Percentiles rank a stretch among this genome's conserved stretches.
phyloP scores from a whole-genome alignment of 1,140 invertebrate species.

The Diprion similis region DNA sequence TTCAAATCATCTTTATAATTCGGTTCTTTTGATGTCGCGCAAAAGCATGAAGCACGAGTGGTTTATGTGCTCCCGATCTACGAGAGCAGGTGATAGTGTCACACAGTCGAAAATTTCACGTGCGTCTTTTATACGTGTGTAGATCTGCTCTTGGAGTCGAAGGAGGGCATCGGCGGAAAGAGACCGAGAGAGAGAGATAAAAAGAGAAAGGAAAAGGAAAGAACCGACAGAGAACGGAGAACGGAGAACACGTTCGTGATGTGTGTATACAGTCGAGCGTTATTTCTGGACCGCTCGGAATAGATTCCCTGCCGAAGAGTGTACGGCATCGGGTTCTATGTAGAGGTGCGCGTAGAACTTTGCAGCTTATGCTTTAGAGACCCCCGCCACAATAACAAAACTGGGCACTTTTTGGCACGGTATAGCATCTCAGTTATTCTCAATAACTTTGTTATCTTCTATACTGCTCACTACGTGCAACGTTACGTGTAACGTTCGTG shows the following conservation, averaged over 20 bases:
- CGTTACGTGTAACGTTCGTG: no score
- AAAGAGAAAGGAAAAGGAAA: not conserved
- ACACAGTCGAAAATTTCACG: no score
- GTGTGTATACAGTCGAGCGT: constrained; percentile 51
- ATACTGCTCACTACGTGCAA: no score
- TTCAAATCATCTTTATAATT: no score
- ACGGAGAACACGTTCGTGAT: constrained; percentile 30
- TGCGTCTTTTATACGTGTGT: no score
- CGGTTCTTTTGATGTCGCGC: no score
- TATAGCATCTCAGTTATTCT: no score
- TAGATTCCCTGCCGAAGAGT: constrained; percentile 45
- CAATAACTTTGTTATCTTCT: no score
- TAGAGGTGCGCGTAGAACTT: not conserved
- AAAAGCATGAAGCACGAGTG: no score
- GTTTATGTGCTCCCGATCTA: no score
- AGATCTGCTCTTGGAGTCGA: not conserved
- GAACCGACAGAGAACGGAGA: no score
- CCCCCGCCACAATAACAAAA: not conserved
- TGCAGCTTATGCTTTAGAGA: not conserved
- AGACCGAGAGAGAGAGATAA: not conserved
- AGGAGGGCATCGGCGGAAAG: not conserved
- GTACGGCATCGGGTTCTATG: constrained; percentile 27
- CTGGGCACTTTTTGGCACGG: constrained; percentile 11
- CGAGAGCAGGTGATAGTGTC: no score
- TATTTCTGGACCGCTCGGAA: constrained; percentile 54